Base-by-base conservation (phyloP, 2,113 vertebrate species). In the Pandion haliaetus region DNA sequence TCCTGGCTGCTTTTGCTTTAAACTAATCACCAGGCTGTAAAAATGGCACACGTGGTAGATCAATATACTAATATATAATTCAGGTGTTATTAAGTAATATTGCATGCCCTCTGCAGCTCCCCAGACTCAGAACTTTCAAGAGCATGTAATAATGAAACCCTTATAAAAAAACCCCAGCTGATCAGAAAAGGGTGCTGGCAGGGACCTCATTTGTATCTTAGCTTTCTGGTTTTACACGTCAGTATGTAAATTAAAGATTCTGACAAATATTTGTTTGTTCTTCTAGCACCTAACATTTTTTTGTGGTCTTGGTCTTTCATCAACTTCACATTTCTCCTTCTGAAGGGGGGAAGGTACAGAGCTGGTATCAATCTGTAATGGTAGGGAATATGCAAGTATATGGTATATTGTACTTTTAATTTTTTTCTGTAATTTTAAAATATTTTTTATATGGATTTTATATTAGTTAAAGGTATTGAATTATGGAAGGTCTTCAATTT, bases 61-160 rank as follows among this genome's bases (percentile, higher is more conserved):
- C 82, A 86, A 91, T 92, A 86, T 32, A 79, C 57, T 86, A 82
- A 87, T 90, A 95, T 54, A 92, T 8, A 89, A 82, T 89, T 86
- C 65, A 73, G 69, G 62, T 91, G 77, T 95, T 94, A 89, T 89
- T 92, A 86, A 79, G 31, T 91, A 91, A 86, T 84, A 92, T 31
- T 66, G 50, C 49, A 74, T 52, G 44, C n/a, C 65, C 26, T 89
- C 69, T 85, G 88, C 61, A 89, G 7, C n/a, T 63, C 17, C 72
- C 44, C 20, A 77, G 67, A 70, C 20, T 49, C 57, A 23, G 24
- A 89, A 78, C 90, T 91, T 96, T 90, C 82, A 96, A 95, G 88
- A 52, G 23, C 44, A 78, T 70, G 23, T 86, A 86, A 73, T 77
- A 90, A 88, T 52, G 40, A 82, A 95, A 69, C 14, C 17, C 34